Percentiles rank a stretch among this genome's conserved stretches.
Conservation (phyloP, 1,140 invertebrate species). For the Neodiprion fabricii region DNA sequence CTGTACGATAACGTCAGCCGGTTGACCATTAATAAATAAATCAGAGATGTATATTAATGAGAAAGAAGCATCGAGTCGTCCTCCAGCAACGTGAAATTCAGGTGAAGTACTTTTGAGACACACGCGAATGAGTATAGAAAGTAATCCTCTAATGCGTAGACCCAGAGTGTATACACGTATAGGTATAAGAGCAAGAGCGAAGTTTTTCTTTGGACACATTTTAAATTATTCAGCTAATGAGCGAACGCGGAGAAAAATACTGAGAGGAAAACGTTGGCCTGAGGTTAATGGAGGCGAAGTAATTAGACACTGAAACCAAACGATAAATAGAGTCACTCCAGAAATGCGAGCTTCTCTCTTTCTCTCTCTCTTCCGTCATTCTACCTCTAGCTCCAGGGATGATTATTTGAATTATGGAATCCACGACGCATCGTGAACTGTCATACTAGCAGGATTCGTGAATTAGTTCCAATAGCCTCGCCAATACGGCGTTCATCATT, state of each 20-base stretch:
- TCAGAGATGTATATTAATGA: no score
- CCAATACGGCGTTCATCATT: background rate
- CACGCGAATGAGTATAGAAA: slow-evolving; percentile 3
- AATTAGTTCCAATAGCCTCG: background rate
- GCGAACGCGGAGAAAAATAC: background rate
- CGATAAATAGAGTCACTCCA: background rate
- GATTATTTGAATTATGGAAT: background rate
- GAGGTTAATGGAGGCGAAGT: slow-evolving; percentile 27
- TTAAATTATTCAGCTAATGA: slow-evolving; percentile 36
- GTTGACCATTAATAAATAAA: no score
- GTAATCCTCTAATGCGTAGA: slow-evolving; percentile 41
- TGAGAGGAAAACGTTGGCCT: background rate
- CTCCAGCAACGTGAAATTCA: no score
- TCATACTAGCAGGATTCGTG: no score
- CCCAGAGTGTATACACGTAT: background rate
- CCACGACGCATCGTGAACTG: no score
- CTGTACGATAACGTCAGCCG: no score
- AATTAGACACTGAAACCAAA: slow-evolving; percentile 24
- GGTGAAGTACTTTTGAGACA: slow-evolving; percentile 14
- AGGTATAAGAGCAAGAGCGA: no score
- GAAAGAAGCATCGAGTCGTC: no score
- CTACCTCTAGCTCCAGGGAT: background rate
- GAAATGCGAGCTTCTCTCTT: no score
- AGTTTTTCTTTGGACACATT: slow-evolving; percentile 31
- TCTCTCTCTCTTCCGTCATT: no score